Evolutionary conservation across 2,797 vertebrate genomes (phyloP).

Genomic region (Allenopithecus nigroviridis): DNA sequence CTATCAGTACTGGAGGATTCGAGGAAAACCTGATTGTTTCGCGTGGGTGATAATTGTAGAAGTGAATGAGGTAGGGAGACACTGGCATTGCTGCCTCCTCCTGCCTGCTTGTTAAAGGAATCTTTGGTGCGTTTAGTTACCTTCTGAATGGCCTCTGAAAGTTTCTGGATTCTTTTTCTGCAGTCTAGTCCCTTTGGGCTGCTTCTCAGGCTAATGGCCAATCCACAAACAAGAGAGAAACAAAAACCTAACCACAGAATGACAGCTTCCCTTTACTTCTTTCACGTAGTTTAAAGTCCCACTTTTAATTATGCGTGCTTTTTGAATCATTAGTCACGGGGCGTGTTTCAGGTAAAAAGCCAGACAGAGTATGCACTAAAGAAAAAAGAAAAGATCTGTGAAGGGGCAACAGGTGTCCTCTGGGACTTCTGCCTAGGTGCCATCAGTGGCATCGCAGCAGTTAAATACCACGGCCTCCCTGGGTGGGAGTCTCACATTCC

Average conservation of each 20-base stretch:
- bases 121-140: not conserved
- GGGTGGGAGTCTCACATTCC: not conserved
- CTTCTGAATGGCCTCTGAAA: conserved; percentile 40
- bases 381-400: not conserved
- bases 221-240: not conserved
- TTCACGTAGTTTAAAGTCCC: not conserved
- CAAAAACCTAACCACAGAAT: not conserved
- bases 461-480: not conserved
- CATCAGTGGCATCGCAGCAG: not conserved
- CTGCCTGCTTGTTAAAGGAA: not conserved
- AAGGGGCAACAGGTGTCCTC: conserved; percentile 34
- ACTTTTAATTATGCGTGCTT: not conserved
- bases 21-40: not conserved
- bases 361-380: not conserved
- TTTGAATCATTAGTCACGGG: not conserved
- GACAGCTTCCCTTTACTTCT: not conserved
- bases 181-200: not conserved
- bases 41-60: not conserved
- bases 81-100: not conserved
- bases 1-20: not conserved
- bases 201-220: conserved; percentile 20
- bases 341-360: not conserved
- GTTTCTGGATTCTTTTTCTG: not conserved
- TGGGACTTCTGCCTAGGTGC: not conserved
- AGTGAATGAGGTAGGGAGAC: not conserved